Conservation (phyloP, 2,797 vertebrate species). For the Rhadinocentrus ornatus region DNA sequence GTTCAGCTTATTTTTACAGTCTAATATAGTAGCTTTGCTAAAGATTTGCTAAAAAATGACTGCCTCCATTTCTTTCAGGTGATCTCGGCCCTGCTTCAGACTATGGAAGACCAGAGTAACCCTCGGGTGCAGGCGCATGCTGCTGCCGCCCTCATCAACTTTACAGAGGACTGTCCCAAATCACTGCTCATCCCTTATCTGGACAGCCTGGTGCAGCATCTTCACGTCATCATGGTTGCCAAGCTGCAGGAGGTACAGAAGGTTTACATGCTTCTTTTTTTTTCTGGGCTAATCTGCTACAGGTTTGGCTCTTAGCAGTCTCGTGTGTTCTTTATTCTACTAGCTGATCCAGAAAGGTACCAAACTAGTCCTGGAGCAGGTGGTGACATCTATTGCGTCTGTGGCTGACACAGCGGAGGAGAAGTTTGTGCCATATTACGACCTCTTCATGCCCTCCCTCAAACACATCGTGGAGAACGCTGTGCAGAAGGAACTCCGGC, state of each 20-base stretch:
- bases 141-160: constrained; percentile 96
- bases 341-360: constrained; percentile 98
- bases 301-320: rapidly evolving
- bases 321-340: not conserved
- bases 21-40: not conserved
- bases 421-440: constrained; percentile 98
- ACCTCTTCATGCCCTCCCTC: constrained; percentile 97
- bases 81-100: constrained; percentile 93
- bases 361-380: constrained; percentile 98
- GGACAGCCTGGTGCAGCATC: constrained; percentile 94
- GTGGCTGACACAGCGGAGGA: constrained; percentile 99
- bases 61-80: constrained; percentile 79
- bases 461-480: constrained; percentile 98
- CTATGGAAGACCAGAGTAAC: constrained; percentile 97
- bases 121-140: constrained; percentile 97
- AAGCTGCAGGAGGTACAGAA: constrained; percentile 87
- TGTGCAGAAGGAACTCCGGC: constrained; percentile 95
- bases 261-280: rapidly evolving
- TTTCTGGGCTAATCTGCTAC: not conserved
- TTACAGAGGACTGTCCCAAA: constrained; percentile 98
- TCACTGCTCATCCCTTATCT: constrained; percentile 93
- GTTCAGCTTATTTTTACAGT: not conserved
- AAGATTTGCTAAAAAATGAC: not conserved
- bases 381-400: constrained; percentile 98
- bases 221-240: constrained; percentile 96